phyloP scores from a whole-genome alignment of 2,888 invertebrate genomes.

The Ctenicera cuprea region DNA sequence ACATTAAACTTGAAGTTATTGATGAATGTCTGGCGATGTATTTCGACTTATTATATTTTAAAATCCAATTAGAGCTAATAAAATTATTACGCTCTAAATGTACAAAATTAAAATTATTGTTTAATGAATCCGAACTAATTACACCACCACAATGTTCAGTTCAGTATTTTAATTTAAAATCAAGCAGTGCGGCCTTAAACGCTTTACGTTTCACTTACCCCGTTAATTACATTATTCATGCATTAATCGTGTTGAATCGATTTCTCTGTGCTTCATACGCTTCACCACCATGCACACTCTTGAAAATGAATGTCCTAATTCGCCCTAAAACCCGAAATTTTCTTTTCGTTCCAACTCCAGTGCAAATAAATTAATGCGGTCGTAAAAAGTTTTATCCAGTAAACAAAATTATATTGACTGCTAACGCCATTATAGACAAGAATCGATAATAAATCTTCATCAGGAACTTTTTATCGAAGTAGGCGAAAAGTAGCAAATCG shows the following conservation, averaged over 20 bases:
- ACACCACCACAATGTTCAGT: background rate
- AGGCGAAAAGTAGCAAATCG: background rate
- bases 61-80: too few relatives aligned
- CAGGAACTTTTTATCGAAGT: constrained; percentile 1
- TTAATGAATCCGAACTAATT: background rate
- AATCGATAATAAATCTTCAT: constrained; percentile 15
- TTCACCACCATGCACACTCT: background rate
- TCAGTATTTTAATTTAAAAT: background rate
- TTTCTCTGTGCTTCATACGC: background rate
- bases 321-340: background rate
- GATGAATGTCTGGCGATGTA: too few relatives aligned
- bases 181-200: background rate
- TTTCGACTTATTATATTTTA: too few relatives aligned
- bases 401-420: constrained; percentile 5
- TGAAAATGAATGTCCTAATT: background rate
- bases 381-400: background rate
- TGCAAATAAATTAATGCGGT: too few relatives aligned
- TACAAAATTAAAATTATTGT: too few relatives aligned
- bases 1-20: too few relatives aligned
- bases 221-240: constrained; percentile 18
- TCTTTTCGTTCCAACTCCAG: too few relatives aligned
- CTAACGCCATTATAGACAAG: background rate
- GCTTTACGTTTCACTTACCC: background rate
- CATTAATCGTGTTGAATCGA: background rate
- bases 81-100: too few relatives aligned